Percentiles rank a stretch among this genome's conserved stretches.
These are phyloP conservation scores for Trialeurodes vaporariorum DNA, from an alignment of 1,140 invertebrate species.

Conservation along the genomic window DNA sequence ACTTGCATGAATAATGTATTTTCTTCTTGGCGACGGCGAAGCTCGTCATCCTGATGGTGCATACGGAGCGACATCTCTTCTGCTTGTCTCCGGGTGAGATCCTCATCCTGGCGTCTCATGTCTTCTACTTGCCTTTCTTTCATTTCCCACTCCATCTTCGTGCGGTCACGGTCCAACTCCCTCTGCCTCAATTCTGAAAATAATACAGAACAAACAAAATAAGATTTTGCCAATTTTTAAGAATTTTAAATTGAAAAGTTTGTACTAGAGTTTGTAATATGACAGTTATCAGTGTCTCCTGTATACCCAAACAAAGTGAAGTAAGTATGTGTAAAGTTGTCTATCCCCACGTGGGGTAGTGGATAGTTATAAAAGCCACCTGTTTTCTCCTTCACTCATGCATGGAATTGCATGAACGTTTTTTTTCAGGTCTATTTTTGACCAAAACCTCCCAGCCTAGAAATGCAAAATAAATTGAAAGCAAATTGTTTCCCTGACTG, in stretches of 20 bases:
- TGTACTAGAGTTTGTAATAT: too few species aligned
- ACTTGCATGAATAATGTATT: constrained; percentile 71
- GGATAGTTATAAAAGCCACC: too few species aligned
- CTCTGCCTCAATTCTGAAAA: constrained; percentile 64
- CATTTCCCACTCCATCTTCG: constrained; percentile 79
- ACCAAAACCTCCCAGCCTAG: too few species aligned
- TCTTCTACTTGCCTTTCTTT: constrained; percentile 72
- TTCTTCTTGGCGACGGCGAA: constrained; percentile 66
- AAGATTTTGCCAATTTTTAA: background rate
- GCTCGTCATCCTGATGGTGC: constrained; percentile 62
- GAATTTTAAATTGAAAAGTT: background rate
- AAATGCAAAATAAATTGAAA: too few species aligned
- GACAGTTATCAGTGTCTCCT: too few species aligned
- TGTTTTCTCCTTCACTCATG: too few species aligned
- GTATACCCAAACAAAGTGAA: too few species aligned
- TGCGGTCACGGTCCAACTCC: constrained; percentile 73
- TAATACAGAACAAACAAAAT: constrained; percentile 11
- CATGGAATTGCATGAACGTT: too few species aligned
- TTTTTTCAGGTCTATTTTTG: too few species aligned
- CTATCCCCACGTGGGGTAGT: too few species aligned
- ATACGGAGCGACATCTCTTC: constrained; percentile 62
- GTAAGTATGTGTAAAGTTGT: too few species aligned
- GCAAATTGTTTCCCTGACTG: too few species aligned
- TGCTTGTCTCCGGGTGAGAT: constrained; percentile 53
- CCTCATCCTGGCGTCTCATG: constrained; percentile 59